These are phyloP conservation scores for Ophiothrix spiculata DNA, from an alignment of 35 echinoderm and acorn worm species.

Conservation along the genomic window DNA sequence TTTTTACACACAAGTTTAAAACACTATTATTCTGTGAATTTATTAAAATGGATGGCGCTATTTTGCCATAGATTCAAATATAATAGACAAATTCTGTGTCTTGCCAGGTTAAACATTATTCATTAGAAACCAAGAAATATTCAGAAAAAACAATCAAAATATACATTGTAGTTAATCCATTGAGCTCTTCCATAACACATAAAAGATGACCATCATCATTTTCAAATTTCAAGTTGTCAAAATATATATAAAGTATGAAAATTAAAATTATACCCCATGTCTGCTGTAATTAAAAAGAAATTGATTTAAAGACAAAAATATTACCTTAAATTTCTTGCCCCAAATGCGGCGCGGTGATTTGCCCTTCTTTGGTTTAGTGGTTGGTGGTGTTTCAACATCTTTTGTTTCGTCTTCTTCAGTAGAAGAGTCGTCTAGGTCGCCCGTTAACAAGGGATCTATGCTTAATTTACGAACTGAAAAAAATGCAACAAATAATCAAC, in stretches of 20 bases:
- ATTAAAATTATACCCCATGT: background rate
- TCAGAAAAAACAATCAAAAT: too few relatives aligned
- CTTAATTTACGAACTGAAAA: slow-evolving; percentile 71
- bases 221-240: background rate
- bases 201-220: background rate
- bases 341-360: slow-evolving; percentile 74
- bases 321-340: slow-evolving; percentile 97
- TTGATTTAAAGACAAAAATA: background rate
- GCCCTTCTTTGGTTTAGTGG: slow-evolving; percentile 50
- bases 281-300: background rate
- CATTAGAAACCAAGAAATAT: too few relatives aligned
- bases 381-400: background rate
- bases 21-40: too few relatives aligned
- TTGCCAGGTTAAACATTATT: too few relatives aligned
- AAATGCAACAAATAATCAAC: too few relatives aligned
- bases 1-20: too few relatives aligned
- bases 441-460: slow-evolving; percentile 66
- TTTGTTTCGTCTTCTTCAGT: slow-evolving; percentile 26
- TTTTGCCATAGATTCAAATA: too few relatives aligned
- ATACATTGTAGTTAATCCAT: too few relatives aligned
- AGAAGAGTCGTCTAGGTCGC: slow-evolving; percentile 54
- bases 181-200: background rate
- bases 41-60: too few relatives aligned
- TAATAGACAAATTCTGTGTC: too few relatives aligned
- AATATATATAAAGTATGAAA: background rate